Conservation (phyloP, 2,888 invertebrate species). For the Lumbricus terrestris region DNA sequence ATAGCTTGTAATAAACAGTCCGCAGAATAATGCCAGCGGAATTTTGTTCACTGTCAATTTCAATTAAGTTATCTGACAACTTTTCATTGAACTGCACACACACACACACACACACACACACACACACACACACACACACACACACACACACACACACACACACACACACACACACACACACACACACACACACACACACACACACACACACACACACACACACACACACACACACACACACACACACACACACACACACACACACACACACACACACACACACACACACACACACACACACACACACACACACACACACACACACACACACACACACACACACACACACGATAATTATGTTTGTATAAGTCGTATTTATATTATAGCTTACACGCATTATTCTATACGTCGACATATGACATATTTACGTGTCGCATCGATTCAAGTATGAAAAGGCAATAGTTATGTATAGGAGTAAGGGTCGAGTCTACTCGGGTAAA, state of each 20-base stretch:
- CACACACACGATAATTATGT: too few species aligned
- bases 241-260: not conserved
- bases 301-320: not conserved
- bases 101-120: not conserved
- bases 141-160: not conserved
- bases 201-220: not conserved
- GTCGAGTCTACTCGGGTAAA: not conserved
- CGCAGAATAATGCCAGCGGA: not conserved
- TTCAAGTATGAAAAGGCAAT: not conserved
- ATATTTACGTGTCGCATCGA: not conserved
- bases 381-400: not conserved
- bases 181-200: not conserved
- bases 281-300: not conserved
- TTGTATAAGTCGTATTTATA: too few species aligned
- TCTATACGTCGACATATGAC: not conserved
- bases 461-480: not conserved
- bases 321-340: not conserved
- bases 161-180: not conserved
- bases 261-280: not conserved
- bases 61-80: not conserved
- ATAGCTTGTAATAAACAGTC: too few species aligned
- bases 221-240: not conserved
- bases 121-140: not conserved
- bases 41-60: not conserved
- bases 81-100: not conserved